phyloP scores from a whole-genome alignment of 2,888 invertebrate genomes.

The Cremastinae sp. region DNA sequence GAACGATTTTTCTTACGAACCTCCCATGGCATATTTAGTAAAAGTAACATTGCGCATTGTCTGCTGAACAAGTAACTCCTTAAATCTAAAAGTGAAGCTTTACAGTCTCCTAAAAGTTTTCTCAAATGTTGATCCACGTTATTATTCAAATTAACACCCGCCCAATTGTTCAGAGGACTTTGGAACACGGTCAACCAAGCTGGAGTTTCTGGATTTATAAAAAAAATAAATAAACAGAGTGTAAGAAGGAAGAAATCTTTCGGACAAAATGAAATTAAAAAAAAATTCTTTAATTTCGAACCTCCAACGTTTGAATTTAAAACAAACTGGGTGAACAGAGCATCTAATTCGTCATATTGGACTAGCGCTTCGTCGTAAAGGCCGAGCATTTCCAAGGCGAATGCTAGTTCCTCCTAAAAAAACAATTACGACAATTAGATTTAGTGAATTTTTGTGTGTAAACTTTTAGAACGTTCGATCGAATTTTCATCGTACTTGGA shows the following conservation, averaged over 20 bases:
- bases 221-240: no score
- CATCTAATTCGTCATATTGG: slow-evolving; percentile 98
- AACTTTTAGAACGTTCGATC: background rate
- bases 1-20: slow-evolving; percentile 79
- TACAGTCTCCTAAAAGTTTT: slow-evolving; percentile 75
- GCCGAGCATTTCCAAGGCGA: slow-evolving; percentile 96
- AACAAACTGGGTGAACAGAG: slow-evolving; percentile 97
- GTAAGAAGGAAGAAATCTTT: no score
- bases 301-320: slow-evolving; percentile 94
- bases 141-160: slow-evolving; percentile 87
- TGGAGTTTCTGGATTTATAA: slow-evolving; percentile 84
- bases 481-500: slow-evolving; percentile 85
- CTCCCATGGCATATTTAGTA: slow-evolving; percentile 90
- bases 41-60: slow-evolving; percentile 92
- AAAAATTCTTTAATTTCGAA: no score
- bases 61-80: slow-evolving; percentile 96
- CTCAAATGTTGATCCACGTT: slow-evolving; percentile 83
- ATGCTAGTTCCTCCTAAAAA: slow-evolving; percentile 94
- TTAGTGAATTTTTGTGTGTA: background rate
- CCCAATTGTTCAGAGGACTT: slow-evolving; percentile 89
- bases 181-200: slow-evolving; percentile 92
- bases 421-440: slow-evolving; percentile 14
- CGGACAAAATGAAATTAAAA: no score
- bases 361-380: slow-evolving; percentile 96
- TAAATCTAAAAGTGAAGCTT: slow-evolving; percentile 91